A percentile compares a stretch with the other conserved stretches of the same genome.
Conservation (phyloP, 2,888 invertebrate genomes). For the Ophioninae sp. region DNA sequence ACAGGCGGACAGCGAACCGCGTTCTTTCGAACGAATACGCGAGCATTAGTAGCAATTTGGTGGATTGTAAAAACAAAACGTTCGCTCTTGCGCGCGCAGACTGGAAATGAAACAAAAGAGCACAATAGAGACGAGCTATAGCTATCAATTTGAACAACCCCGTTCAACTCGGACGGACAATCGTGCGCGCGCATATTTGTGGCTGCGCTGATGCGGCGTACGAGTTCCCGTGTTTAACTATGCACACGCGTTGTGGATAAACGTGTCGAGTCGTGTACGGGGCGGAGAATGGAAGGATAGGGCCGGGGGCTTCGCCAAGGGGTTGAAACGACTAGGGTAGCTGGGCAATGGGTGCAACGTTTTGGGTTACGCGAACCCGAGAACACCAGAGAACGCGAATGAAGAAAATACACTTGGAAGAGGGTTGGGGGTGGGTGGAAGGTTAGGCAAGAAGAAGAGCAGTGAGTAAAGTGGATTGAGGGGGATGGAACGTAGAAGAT, state of each 20-base stretch:
- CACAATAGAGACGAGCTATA: conserved; percentile 16
- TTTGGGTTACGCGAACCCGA: conserved; percentile 8
- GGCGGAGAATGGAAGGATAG: conserved; percentile 42
- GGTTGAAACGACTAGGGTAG: conserved; percentile 52
- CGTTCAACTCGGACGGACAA: not conserved
- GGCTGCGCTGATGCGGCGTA: not conserved
- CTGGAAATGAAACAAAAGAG: not conserved
- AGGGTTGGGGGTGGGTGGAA: not conserved
- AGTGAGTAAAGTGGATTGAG: conserved; percentile 56
- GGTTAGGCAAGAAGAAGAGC: conserved; percentile 13
- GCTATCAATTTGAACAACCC: conserved; percentile 15
- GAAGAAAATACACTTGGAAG: conserved; percentile 10
- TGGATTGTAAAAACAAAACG: conserved; percentile 25
- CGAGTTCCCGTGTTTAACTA: conserved; percentile 21
- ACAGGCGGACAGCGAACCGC: not conserved
- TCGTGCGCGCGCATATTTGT: conserved; percentile 13
- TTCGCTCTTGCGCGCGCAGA: conserved; percentile 2
- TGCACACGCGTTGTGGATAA: conserved; percentile 30
- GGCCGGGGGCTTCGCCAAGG: conserved; percentile 27
- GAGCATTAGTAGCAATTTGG: conserved; percentile 27
- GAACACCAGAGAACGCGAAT: conserved; percentile 17
- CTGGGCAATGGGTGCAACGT: conserved; percentile 53
- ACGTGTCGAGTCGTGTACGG: conserved; percentile 41
- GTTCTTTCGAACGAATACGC: conserved; percentile 5
- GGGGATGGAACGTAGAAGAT: conserved; percentile 60